Evolutionary conservation across 2,888 invertebrate species (phyloP).

Genomic region (Mesorhabditis belari): DNA sequence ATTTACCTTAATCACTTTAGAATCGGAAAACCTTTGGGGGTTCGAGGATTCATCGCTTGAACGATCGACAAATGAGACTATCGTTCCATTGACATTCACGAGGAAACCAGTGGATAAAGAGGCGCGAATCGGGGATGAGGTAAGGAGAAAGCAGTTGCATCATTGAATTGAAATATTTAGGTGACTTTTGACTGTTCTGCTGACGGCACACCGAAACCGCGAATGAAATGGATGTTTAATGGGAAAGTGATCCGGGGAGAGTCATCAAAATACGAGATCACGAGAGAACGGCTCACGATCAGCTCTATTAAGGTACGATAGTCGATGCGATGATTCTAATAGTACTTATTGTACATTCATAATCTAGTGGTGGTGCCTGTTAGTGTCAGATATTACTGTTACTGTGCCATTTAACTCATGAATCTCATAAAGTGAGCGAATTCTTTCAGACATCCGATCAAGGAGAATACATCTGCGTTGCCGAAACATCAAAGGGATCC

Average conservation of each 20-base stretch:
- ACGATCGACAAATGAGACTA: too few species aligned
- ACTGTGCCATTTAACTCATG: too few species aligned
- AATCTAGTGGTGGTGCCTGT: too few species aligned
- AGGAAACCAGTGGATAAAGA: background rate
- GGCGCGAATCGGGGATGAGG: background rate
- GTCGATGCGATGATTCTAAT: background rate
- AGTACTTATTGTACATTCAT: too few species aligned
- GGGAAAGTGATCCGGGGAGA: conserved; percentile 62
- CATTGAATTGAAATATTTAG: too few species aligned
- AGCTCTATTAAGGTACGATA: conserved; percentile 11
- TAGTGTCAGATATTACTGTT: too few species aligned
- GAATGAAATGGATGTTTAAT: conserved; percentile 82
- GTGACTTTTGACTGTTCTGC: conserved; percentile 71
- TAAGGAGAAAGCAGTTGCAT: too few species aligned
- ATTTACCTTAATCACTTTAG: too few species aligned
- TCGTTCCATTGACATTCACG: background rate
- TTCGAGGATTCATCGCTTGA: background rate
- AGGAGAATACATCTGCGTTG: conserved; percentile 57
- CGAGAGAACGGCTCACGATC: conserved; percentile 15
- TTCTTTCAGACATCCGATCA: conserved; percentile 34
- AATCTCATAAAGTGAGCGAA: too few species aligned
- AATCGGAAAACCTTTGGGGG: background rate
- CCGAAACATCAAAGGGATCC: conserved; percentile 56
- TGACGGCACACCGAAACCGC: conserved; percentile 81
- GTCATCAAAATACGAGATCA: conserved; percentile 3